A percentile compares a stretch with the other conserved stretches of the same genome.
phyloP scores from a whole-genome alignment of 2,797 vertebrate genomes.

The Megaceryle alcyon region DNA sequence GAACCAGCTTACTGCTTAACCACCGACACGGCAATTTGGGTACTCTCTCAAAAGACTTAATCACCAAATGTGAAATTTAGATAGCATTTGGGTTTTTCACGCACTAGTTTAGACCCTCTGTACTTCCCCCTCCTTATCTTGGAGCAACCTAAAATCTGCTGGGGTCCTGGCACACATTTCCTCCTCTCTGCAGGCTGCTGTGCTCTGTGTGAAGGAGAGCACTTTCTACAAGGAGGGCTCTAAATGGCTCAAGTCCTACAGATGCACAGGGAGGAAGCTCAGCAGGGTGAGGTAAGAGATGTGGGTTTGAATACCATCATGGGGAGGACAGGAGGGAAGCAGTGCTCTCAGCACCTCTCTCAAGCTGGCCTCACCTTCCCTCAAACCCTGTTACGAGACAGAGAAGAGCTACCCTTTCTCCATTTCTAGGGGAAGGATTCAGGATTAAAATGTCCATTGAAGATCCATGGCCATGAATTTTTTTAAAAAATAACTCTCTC shows the following conservation, averaged over 20 bases:
- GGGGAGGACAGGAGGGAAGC: not conserved
- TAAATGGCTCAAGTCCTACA: not conserved
- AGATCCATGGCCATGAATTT: not conserved
- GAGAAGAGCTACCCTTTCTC: not conserved
- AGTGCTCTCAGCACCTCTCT: not conserved
- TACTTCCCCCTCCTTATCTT: not conserved
- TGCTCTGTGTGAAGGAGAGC: not conserved
- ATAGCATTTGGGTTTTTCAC: not conserved
- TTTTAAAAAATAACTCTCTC: not conserved
- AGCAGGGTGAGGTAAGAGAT: not conserved
- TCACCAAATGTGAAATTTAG: not conserved
- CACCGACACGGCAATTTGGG: not conserved
- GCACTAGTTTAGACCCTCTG: not conserved
- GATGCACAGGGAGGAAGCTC: not conserved
- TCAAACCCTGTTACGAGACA: accelerated
- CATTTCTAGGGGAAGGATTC: not conserved
- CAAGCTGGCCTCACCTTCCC: not conserved
- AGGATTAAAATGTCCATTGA: accelerated
- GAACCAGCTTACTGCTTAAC: constrained; percentile 18
- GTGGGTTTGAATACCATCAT: not conserved
- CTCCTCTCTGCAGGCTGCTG: not conserved
- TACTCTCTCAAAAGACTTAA: not conserved
- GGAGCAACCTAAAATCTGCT: not conserved
- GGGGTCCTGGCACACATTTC: not conserved
- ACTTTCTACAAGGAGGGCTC: not conserved